A percentile compares a stretch with the other conserved stretches of the same genome.
phyloP scores from a whole-genome alignment of 2,797 vertebrate species.

The Catostomus latipinnis region DNA sequence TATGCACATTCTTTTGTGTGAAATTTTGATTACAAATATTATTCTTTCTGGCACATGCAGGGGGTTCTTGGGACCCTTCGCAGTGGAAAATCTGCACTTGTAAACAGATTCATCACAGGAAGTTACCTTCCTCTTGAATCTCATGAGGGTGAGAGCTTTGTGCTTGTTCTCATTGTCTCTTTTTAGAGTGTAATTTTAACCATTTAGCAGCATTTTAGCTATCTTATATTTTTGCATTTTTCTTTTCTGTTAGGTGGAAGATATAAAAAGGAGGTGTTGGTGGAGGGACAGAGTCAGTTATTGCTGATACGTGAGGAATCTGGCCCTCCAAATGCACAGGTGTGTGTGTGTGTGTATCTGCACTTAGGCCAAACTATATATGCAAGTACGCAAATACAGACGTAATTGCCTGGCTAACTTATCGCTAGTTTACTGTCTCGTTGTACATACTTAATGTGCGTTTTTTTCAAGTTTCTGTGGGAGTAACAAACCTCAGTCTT shows the following conservation, averaged over 20 bases:
- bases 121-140: constrained; percentile 89
- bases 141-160: constrained; percentile 81
- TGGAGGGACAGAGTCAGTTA: constrained; percentile 92
- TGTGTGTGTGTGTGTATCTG: constrained; percentile 56
- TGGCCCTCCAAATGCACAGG: constrained; percentile 89
- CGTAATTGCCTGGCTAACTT: not conserved
- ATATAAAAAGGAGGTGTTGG: constrained; percentile 92
- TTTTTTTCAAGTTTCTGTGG: no score
- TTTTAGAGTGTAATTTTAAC: not conserved
- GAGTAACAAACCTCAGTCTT: no score
- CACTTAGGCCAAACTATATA: constrained; percentile 11
- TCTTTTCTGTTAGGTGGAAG: constrained; percentile 80
- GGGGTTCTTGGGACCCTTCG: constrained; percentile 89
- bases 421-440: not conserved
- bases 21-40: not conserved
- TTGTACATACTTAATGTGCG: not conserved
- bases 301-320: constrained; percentile 92
- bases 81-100: constrained; percentile 91
- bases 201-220: not conserved
- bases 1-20: not conserved
- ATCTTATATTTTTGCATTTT: not conserved
- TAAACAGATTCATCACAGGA: constrained; percentile 94
- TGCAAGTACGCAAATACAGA: not conserved
- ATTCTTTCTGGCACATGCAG: constrained; percentile 67
- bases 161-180: not conserved